These are phyloP conservation scores for Collichthys lucidus DNA, from an alignment of 2,113 vertebrate genomes.

Conservation along the genomic window DNA sequence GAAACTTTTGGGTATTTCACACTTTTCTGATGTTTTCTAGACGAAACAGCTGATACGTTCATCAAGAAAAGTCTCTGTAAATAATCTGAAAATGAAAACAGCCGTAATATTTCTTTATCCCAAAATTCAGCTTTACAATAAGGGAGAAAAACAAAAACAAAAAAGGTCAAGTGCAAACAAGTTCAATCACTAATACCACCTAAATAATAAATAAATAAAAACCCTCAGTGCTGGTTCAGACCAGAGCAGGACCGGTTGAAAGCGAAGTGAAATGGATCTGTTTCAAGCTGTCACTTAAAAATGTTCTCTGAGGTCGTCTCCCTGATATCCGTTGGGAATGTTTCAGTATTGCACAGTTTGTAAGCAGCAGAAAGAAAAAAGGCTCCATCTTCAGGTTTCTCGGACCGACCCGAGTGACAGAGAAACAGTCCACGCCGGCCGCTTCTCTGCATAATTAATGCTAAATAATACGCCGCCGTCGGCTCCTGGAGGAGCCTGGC, in stretches of 20 bases:
- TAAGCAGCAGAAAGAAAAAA: not conserved
- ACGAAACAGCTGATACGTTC: not conserved
- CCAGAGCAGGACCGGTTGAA: not conserved
- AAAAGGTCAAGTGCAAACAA: not conserved
- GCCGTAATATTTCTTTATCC: not conserved
- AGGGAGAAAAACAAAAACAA: too few relatives aligned
- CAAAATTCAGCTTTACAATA: not conserved
- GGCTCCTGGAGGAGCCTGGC: constrained; percentile 4
- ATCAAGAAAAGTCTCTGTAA: not conserved
- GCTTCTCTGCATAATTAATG: not conserved
- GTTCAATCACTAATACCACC: not conserved
- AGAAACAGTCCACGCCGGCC: not conserved
- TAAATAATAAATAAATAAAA: not conserved
- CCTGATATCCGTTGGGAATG: constrained; percentile 18
- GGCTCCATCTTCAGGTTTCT: constrained; percentile 2
- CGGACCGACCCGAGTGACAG: not conserved
- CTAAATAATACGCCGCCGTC: constrained; percentile 1
- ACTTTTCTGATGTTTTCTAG: not conserved
- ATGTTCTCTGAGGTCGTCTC: constrained; percentile 27
- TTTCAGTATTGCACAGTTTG: constrained; percentile 1
- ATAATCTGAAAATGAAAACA: not conserved
- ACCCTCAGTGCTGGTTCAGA: not conserved
- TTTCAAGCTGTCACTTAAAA: constrained; percentile 47
- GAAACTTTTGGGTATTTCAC: too few relatives aligned
- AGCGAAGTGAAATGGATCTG: constrained; percentile 24